Base-by-base conservation (phyloP, 2,888 invertebrate species). In the Epinotia bilunana region DNA sequence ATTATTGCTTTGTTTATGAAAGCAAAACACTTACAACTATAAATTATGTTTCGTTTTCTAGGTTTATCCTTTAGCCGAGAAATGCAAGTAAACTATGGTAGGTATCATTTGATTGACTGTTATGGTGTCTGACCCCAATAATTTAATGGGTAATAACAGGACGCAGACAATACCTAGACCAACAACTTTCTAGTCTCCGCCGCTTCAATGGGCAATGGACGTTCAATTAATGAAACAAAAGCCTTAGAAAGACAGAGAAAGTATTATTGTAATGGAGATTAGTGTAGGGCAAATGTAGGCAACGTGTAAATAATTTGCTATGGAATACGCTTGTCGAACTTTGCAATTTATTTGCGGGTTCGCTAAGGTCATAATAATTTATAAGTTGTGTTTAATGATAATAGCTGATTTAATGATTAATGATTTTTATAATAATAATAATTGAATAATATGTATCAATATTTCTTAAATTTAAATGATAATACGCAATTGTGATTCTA, bases 151-250 rank as follows among this genome's bases (percentile, higher is more conserved):
- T 60, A 60, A 69, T 46, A 23, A 69, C 58, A 60, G 69, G 20
- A 39, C 46, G 16, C 43, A 20, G 23, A 69, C 28, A 69, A 69
- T 69, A 18, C 46, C 58, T 58, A 9, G 58, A 68, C 39, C 23
- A 58, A 69, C 69, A 60, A 69, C 69, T 69, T 69, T 69, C 69
- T 69, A 69, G 58, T 69, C 12, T 13, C 6, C 16, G 5, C 65
- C 20, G 55, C 23, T 18, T 60, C 69, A 28, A 58, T 68, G 13
- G 39, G 68, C 39, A 68, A 46, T 69, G 46, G 69, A 60, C n/a
- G n/a, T n/a, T 69, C 23, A 58, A 69, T 58, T 58, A 58, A 39
- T 9, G 68, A 23, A 39, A 43, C 18, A 12, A 33, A 53, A 65
- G 28, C n/a, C 28, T 33, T 53, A 65, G 33, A 65, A 65, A 65